These are phyloP conservation scores for Seira sanloemensis DNA, from an alignment of 2,888 invertebrate species.

Conservation along the genomic window DNA sequence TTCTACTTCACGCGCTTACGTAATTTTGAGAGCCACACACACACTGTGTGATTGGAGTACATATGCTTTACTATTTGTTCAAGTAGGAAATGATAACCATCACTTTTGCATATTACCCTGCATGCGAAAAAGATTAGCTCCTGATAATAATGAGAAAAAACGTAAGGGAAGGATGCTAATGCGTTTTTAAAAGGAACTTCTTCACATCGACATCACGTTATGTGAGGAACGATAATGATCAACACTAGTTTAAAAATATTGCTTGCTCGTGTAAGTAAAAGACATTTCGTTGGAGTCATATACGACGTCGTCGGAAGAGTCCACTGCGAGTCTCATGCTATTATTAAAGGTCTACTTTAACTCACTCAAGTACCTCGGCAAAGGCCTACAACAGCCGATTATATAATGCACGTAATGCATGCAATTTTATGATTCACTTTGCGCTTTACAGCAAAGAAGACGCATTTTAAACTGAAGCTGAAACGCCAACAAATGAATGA, in stretches of 20 bases:
- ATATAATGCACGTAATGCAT: not conserved
- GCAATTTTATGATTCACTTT: not conserved
- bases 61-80: not conserved
- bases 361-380: not conserved
- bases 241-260: conserved; percentile 11
- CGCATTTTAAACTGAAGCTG: no score
- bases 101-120: conserved; percentile 22
- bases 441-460: no score
- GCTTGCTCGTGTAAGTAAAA: conserved; percentile 13
- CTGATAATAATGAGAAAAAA: conserved; percentile 41
- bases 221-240: conserved; percentile 21
- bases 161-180: conserved; percentile 3
- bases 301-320: not conserved
- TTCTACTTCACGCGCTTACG: no score
- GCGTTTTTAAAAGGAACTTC: not conserved
- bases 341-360: conserved; percentile 1
- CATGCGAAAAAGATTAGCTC: conserved; percentile 33
- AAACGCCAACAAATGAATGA: not conserved
- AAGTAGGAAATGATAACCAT: conserved; percentile 40
- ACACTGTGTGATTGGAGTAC: not conserved
- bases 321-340: not conserved
- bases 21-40: not conserved
- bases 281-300: not conserved
- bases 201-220: not conserved
- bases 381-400: not conserved